Evolutionary conservation across 1,140 invertebrate genomes (phyloP), one percentile per base, ranked within the genome.

Genomic region (Sipha flava): DNA sequence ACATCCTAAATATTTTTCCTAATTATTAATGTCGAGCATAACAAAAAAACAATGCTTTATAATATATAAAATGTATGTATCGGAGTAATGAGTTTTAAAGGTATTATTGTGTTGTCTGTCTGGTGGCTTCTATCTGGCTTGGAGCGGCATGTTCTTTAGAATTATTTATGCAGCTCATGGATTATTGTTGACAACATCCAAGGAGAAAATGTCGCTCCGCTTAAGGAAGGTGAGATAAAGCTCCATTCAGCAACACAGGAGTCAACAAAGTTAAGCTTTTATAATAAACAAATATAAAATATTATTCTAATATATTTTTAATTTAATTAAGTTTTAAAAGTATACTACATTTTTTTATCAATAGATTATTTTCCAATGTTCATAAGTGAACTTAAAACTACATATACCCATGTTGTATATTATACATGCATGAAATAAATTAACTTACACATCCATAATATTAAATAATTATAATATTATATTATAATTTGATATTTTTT

Each of bases 121-220:
- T 75, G 70, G 70, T 75, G 45, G 49, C 70, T 75, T 49, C 49
- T 37, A 75, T 75, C 70, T 34, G 31, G 47, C 34, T 37, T 14
- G 49, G 70, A 75, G 70, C 66, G 66, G 66, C 66, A 70, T 70
- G 66, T 70, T 70, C 66, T 70, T 70, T 70, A 54, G 4, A 75
- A 75, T 75, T 75, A 75, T 9, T 75, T 31, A 37, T 3, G 2
- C 49, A 21, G 18, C 70, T 10, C 31, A 75, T 54, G 31, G 49
- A 75, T 54, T 34, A 75, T 72, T 47, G 45, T 2, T 70, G 23
- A 75, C 21, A 37, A 75, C 45, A 5, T 73, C 31, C 49, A 54
- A 75, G 49, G 45, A 75, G 70, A 75, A 75, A 75, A 75, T 75
- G 70, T 75, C 70, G 70, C 70, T 75, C 66, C 43, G 66, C 43